phyloP scores from a whole-genome alignment of 2,113 vertebrate species.

The Otus sunia region DNA sequence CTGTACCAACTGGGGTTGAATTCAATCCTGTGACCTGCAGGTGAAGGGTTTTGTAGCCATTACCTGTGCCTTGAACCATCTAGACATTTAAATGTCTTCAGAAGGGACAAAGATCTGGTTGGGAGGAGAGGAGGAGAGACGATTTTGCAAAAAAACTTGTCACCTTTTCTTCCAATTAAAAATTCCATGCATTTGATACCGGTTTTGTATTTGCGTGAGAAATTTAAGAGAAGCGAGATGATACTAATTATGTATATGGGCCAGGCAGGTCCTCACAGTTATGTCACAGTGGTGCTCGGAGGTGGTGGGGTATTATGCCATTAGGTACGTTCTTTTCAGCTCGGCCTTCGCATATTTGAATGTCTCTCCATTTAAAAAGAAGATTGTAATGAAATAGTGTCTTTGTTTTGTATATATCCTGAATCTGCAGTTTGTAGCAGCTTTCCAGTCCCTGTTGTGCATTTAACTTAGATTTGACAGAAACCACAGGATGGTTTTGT shows the following conservation, averaged over 20 bases:
- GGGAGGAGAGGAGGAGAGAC: background rate
- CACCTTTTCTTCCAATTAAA: background rate
- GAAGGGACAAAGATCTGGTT: background rate
- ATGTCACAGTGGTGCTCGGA: background rate
- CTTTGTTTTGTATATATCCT: conserved; percentile 60
- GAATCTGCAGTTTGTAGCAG: conserved; percentile 68
- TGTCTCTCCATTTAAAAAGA: background rate
- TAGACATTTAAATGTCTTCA: background rate
- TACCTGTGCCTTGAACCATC: background rate
- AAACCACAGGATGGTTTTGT: conserved; percentile 61
- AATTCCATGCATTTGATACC: background rate
- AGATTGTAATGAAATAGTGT: background rate
- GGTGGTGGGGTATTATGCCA: background rate
- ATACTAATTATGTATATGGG: background rate
- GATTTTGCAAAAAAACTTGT: background rate
- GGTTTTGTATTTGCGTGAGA: background rate
- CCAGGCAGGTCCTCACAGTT: background rate
- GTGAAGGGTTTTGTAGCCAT: background rate
- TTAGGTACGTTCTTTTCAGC: background rate
- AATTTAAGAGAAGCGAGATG: background rate
- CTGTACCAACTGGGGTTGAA: background rate
- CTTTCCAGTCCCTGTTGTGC: conserved; percentile 55
- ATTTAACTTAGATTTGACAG: conserved; percentile 71
- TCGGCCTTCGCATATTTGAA: background rate
- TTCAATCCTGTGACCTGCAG: background rate